Evolutionary conservation across 2,888 invertebrate species (phyloP), one percentile per base, ranked within the genome.

Genomic region (Apodemia duryi): DNA sequence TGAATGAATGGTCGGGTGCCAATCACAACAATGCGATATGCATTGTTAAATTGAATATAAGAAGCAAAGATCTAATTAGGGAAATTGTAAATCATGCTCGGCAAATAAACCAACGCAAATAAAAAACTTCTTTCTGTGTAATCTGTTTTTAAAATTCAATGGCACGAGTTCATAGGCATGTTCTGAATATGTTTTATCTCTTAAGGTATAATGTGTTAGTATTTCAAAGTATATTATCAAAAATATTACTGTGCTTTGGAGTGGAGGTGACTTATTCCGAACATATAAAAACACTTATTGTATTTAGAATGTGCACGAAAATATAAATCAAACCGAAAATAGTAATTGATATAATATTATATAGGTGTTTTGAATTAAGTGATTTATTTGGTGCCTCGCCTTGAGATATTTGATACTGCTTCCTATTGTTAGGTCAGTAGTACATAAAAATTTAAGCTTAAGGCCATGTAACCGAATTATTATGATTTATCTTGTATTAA

Each of bases 21-120:
- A 66, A 64, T 61, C 64, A 61, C 66, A 63, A 67, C 60, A 68
- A n/a, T n/a, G n/a, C n/a, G n/a, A n/a, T n/a, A n/a, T n/a, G 69
- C 72, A 73, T 72, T 73, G 72, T 71, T 69, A 63, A 70, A 71
- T 68, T 66, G 64, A 68, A 70, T 70, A 67, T 66, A 71, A 69
- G 73, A 71, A 72, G 69, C 69, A 72, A 73, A 72, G 68, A 70
- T 72, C 75, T 74, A 80, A 82, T 82, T 77, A 80, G 73, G 70
- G 74, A 73, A 74, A 74, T 74, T 65, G 73, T 77, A 73, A 74
- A 77, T 77, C 72, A 74, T 71, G 66, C 67, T 71, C n/a, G 6
- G 65, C 62, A 65, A 63, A 63, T 65, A 65, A 61, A 66, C 63
- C 60, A 41, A 11, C 28, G 38, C 32, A 5, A 61, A 51, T 29